Evolutionary conservation across 1,140 invertebrate genomes (phyloP), one percentile per base, ranked within the genome.

Genomic region (Brachionus rotundiformis): DNA sequence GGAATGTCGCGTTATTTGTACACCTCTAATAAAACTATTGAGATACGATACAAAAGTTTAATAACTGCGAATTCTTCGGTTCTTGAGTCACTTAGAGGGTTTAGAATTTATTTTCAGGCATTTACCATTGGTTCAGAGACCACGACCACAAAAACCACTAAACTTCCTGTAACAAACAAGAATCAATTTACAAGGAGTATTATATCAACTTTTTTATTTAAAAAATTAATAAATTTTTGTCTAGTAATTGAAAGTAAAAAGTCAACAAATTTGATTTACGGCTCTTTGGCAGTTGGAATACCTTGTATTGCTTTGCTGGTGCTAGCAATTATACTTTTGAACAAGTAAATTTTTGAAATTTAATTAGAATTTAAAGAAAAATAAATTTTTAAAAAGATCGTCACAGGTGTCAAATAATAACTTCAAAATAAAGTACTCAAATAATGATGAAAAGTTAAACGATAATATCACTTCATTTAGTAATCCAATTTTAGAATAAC

Each of bases 1-100:
- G 8, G 68, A 25, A 73, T 73, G 23, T 73, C 68, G 44, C 36
- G 68, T 16, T 73, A 44, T 39, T 1, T 73, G 6, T 73, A 73
- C 41, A 41, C 16, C 10, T 73, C 68, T 6, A 25, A 41, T 13
- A 73, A 44, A 25, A n/a, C 68, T 25, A 27, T 73, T 27, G 10
- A 44, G 10, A 41, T 73, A 73, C 23, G 36, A 73, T 73, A 73
- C 68, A 73, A 73, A n/a, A 73, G 68, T 44, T 31, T 73, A 13
- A 23, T 19, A 29, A 6, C 11, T 16, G 65, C 39, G 2, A 73
- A 73, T 41, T 31, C n/a, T 73, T 41, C 36, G n/a, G 36, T 39
- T 11, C 25, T 44, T 10, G 68, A 73, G 10, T 25, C n/a, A 41
- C 27, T 73, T 25, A 73, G 36, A 73, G 68, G 68, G 11, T 73